These are phyloP conservation scores for Phortica variegata DNA, from an alignment of 1,140 invertebrate genomes.

Conservation along the genomic window DNA sequence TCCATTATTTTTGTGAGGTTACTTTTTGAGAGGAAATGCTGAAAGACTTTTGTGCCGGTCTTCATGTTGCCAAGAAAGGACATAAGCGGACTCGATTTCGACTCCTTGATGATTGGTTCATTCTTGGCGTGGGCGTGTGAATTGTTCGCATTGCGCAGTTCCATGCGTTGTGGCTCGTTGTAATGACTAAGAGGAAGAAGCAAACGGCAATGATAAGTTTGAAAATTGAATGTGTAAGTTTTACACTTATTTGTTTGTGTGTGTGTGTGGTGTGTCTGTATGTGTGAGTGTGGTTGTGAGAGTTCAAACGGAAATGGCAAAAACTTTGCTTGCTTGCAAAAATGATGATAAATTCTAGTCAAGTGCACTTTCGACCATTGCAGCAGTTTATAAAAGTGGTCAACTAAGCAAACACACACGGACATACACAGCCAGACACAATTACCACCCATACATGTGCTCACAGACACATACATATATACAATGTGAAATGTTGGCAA, in stretches of 20 bases:
- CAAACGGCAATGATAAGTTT: neutral
- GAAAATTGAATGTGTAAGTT: conserved; percentile 2
- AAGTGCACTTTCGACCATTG: conserved; percentile 49
- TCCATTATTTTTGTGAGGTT: conserved; percentile 63
- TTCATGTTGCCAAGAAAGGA: conserved; percentile 64
- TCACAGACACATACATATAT: too few relatives aligned
- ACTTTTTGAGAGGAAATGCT: conserved; percentile 63
- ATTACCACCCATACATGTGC: too few relatives aligned
- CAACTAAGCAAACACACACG: neutral
- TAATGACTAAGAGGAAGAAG: conserved; percentile 31
- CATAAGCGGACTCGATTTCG: conserved; percentile 62
- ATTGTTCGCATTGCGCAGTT: conserved; percentile 48
- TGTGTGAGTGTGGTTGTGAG: too few relatives aligned
- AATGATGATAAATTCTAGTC: conserved; percentile 40
- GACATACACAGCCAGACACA: too few relatives aligned
- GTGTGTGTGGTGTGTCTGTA: conserved; percentile 55
- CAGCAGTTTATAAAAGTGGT: neutral
- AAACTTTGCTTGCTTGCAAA: conserved; percentile 22
- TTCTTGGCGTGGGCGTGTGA: conserved; percentile 52
- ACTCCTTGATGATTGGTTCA: conserved; percentile 56
- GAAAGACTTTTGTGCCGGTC: conserved; percentile 66
- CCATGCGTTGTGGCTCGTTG: conserved; percentile 55
- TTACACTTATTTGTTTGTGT: conserved; percentile 1
- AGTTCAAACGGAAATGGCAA: too few relatives aligned
- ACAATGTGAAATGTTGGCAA: neutral